Evolutionary conservation across 2,888 invertebrate genomes (phyloP).

Genomic region (Incurvaria masculella): DNA sequence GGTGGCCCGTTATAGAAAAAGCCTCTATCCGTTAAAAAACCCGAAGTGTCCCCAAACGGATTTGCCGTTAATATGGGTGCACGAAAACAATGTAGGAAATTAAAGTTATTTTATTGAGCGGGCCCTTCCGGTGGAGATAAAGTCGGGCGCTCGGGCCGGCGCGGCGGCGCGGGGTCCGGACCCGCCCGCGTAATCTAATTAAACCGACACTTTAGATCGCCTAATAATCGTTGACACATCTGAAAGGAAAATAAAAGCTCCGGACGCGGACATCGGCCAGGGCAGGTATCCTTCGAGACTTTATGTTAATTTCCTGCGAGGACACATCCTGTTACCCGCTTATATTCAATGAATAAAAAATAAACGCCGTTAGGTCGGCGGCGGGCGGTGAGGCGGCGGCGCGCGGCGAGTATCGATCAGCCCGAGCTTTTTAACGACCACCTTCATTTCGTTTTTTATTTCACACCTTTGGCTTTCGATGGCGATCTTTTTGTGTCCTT

Average conservation of each 20-base stretch:
- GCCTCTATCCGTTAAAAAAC: neutral
- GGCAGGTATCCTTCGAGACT: neutral
- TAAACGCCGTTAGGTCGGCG: neutral
- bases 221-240: neutral
- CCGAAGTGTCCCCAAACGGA: neutral
- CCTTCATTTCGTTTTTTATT: neutral
- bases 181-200: neutral
- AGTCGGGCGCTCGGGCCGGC: neutral
- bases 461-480: neutral
- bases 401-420: neutral
- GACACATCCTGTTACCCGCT: neutral
- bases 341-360: neutral
- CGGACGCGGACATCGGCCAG: neutral
- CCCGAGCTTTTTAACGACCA: neutral
- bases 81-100: neutral
- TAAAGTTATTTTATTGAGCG: neutral
- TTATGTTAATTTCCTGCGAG: neutral
- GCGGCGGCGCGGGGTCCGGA: neutral
- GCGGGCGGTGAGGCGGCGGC: neutral
- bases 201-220: neutral
- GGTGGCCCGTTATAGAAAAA: neutral
- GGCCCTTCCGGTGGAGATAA: neutral
- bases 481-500: neutral
- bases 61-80: neutral
- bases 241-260: neutral